A percentile compares a stretch with the other conserved stretches of the same genome.
These are phyloP conservation scores for Myotis yumanensis DNA, from an alignment of 2,113 vertebrate species.

Conservation along the genomic window DNA sequence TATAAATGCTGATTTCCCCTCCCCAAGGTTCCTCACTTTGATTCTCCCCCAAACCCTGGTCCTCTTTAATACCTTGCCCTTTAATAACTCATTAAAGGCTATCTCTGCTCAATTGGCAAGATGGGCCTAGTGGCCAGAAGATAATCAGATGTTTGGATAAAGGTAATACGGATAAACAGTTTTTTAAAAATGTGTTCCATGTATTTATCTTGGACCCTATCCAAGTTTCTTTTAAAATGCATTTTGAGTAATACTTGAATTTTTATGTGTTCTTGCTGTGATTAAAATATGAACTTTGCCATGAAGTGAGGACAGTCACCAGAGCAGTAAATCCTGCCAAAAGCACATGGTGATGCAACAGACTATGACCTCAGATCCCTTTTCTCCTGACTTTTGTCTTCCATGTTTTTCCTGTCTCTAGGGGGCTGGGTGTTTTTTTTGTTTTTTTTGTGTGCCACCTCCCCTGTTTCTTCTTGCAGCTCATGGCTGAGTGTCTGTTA, in stretches of 20 bases:
- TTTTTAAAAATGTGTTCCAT: neutral
- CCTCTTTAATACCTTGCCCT: neutral
- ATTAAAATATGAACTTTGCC: neutral
- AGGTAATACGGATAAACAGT: neutral
- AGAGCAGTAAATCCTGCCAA: conserved; percentile 6
- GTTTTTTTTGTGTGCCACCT: neutral
- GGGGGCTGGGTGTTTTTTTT: neutral
- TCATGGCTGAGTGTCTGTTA: neutral
- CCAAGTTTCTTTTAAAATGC: neutral
- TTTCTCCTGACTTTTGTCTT: neutral
- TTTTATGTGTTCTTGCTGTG: conserved; percentile 9
- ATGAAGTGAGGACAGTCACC: neutral
- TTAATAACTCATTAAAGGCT: neutral
- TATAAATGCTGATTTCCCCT: neutral
- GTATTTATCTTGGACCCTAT: neutral
- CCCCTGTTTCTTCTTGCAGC: neutral
- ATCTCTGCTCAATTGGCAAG: neutral
- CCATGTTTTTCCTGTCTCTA: neutral
- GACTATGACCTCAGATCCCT: neutral
- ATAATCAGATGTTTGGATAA: neutral
- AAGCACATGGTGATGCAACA: neutral
- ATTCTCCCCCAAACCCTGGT: neutral
- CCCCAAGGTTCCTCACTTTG: neutral
- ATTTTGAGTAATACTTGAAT: neutral
- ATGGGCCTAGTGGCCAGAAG: neutral